phyloP scores from a whole-genome alignment of 2,888 invertebrate genomes.

The Agriopis aurantiaria region DNA sequence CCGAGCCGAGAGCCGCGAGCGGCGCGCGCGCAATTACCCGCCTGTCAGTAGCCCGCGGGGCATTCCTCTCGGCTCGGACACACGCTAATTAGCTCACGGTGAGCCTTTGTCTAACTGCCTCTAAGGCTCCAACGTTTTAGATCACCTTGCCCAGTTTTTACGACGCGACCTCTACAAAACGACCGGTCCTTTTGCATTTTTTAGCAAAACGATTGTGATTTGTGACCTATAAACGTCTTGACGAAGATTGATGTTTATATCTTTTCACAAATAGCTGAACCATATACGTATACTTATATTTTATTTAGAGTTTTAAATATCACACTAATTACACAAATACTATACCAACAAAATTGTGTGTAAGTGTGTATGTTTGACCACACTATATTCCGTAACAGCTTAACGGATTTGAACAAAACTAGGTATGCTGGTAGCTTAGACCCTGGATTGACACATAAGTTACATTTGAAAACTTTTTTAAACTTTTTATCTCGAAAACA shows the following conservation, averaged over 20 bases:
- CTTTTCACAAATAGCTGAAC: conserved; percentile 28
- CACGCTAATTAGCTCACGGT: conserved; percentile 78
- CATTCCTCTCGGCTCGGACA: conserved; percentile 70
- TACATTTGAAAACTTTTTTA: too few species aligned
- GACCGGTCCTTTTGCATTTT: conserved; percentile 66
- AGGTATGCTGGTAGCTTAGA: too few species aligned
- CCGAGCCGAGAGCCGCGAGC: conserved; percentile 46
- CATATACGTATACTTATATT: neutral
- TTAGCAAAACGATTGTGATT: conserved; percentile 43
- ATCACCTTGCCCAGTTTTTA: conserved; percentile 79
- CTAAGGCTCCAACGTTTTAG: conserved; percentile 57
- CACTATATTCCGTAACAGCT: too few species aligned
- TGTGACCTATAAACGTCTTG: conserved; percentile 36
- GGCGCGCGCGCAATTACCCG: conserved; percentile 70
- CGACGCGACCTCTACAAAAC: conserved; percentile 70
- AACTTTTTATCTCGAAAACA: too few species aligned
- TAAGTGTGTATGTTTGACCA: too few species aligned
- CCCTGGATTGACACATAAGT: too few species aligned
- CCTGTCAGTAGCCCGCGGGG: conserved; percentile 66
- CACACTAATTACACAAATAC: too few species aligned
- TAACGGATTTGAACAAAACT: too few species aligned
- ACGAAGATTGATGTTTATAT: conserved; percentile 35
- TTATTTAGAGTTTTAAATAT: conserved; percentile 26
- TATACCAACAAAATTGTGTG: too few species aligned
- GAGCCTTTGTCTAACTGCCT: conserved; percentile 73